A percentile compares a stretch with the other conserved stretches of the same genome.
phyloP scores from a whole-genome alignment of 2,113 vertebrate species.

The Xyliphius kryptos region DNA sequence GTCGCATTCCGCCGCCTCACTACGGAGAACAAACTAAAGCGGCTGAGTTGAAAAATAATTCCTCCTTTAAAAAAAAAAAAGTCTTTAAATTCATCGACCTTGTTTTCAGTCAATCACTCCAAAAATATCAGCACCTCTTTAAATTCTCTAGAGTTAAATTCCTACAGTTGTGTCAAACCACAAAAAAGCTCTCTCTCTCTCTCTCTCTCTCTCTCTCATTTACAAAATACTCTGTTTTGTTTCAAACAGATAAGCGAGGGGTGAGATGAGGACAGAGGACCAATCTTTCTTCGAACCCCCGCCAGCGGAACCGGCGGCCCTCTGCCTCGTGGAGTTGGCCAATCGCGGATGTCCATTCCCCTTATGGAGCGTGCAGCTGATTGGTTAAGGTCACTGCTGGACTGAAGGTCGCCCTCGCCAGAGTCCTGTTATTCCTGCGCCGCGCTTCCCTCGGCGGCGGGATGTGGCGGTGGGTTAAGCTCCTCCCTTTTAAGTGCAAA shows the following conservation, averaged over 20 bases:
- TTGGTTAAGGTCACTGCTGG: conserved; percentile 22
- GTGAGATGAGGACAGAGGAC: conserved; percentile 3
- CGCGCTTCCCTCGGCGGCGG: conserved; percentile 14
- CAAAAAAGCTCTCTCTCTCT: conserved; percentile 13
- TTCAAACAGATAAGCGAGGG: conserved; percentile 12
- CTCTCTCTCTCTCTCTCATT: neutral
- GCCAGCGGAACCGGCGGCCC: conserved; percentile 16
- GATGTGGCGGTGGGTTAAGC: conserved; percentile 41
- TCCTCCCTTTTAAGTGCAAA: conserved; percentile 57
- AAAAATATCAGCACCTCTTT: conserved; percentile 11
- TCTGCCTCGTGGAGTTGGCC: conserved; percentile 22
- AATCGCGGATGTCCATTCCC: conserved; percentile 23
- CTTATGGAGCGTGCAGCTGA: conserved; percentile 43
- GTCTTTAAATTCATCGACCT: conserved; percentile 16
- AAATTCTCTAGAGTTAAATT: conserved; percentile 17
- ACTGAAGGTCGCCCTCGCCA: conserved; percentile 11
- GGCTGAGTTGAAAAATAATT: neutral
- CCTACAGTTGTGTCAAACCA: conserved; percentile 14
- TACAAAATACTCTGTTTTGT: conserved; percentile 23
- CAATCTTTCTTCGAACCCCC: conserved; percentile 6
- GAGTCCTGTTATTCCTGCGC: conserved; percentile 25
- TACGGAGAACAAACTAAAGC: conserved; percentile 19
- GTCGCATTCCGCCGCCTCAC: too few relatives aligned
- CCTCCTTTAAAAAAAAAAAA: conserved; percentile 42
- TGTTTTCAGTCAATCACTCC: conserved; percentile 7